These are phyloP conservation scores for Homarus americanus DNA, from an alignment of 1,140 invertebrate genomes.

Conservation along the genomic window DNA sequence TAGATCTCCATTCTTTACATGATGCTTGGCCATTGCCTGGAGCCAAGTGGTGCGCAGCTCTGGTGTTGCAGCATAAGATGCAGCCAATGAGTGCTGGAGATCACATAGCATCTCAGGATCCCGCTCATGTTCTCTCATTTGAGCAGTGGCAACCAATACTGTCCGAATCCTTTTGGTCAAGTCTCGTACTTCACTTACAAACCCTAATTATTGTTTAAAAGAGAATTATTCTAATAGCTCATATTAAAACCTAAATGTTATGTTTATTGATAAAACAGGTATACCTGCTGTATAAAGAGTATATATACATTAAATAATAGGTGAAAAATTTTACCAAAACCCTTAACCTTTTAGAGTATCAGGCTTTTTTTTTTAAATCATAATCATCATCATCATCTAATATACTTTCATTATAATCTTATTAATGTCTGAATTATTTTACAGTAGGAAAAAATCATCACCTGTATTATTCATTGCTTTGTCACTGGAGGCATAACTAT, in stretches of 20 bases:
- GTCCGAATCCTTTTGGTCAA: slow-evolving; percentile 94
- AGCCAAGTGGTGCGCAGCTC: slow-evolving; percentile 95
- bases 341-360: too few relatives aligned
- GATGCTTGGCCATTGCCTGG: slow-evolving; percentile 91
- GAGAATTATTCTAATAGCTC: not conserved
- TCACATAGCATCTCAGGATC: slow-evolving; percentile 95
- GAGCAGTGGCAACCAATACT: slow-evolving; percentile 94
- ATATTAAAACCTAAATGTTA: not conserved
- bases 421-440: too few relatives aligned
- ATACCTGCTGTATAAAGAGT: not conserved
- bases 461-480: slow-evolving; percentile 95
- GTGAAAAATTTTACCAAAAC: too few relatives aligned
- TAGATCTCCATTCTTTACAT: slow-evolving; percentile 87
- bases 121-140: slow-evolving; percentile 92
- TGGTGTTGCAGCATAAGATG: slow-evolving; percentile 95
- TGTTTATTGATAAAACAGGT: not conserved
- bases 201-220: slow-evolving; percentile 80
- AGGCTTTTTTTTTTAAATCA: too few relatives aligned
- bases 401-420: too few relatives aligned
- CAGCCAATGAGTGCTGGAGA: slow-evolving; percentile 94
- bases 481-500: slow-evolving; percentile 94
- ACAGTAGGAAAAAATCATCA: slow-evolving; percentile 76
- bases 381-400: too few relatives aligned
- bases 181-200: slow-evolving; percentile 93
- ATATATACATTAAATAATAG: too few relatives aligned